Evolutionary conservation across 2,888 invertebrate genomes (phyloP), one percentile per base, ranked within the genome.

Genomic region (Oligia fasciuncula): DNA sequence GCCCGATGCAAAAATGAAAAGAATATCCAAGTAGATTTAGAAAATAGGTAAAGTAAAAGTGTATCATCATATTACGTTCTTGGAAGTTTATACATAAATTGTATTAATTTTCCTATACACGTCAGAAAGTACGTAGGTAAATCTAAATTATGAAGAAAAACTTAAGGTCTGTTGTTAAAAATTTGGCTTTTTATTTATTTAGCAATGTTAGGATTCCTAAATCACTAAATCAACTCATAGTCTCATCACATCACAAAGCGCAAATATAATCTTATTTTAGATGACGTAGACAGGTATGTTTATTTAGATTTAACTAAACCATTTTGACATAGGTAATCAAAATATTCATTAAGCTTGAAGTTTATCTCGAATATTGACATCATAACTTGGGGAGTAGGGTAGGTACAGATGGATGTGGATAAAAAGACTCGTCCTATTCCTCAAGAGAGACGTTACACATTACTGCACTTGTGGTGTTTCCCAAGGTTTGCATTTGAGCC

Each of bases 271-370:
- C 35, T 35, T 51, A 51, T 23, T 35, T 51, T 23, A 0, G 14
- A 40, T 35, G 14, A 63, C 35, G 8, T 63, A n/a, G 23, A 3
- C 13, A 29, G 62, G 62, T 62, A 29, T 8, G 23, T 65, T 51
- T 54, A 35, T 65, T 51, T 54, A 35, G 71, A 69, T 62, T 83
- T 77, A 40, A 40, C 54, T 66, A 35, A 73, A 51, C 69, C 74
- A 35, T 83, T 83, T 75, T 13, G 72, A 83, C 29, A 43, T 35
- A 29, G 19, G 60, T 3, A 40, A 62, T 40, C n/a, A 66, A 17
- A 35, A 49, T 14, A 60, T 66, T 13, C 4, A 19, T 29, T 5
- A 9, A 23, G n/a, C 40, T 60, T 66, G 9, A 66, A 66, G n/a
- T 9, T 17, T 35, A 63, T 35, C 19, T 46, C 2, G 46, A n/a